Evolutionary conservation across 2,113 vertebrate species (phyloP), one percentile per base, ranked within the genome.

Genomic region (Notiomystis cincta): DNA sequence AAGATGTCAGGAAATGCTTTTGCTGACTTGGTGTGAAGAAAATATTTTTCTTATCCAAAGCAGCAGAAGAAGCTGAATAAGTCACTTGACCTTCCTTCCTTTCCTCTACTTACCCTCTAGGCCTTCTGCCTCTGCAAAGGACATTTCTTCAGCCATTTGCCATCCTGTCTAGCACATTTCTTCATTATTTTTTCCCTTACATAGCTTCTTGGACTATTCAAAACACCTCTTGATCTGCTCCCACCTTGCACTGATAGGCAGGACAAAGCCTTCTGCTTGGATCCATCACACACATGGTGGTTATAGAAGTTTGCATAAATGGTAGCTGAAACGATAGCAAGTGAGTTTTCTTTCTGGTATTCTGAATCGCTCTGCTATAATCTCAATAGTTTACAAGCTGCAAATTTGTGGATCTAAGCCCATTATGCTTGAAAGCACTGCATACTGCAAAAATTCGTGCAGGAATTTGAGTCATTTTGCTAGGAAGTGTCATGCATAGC

Each of bases 81-180:
- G 91, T 83, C 66, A 47, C 87, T 96, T 91, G 57, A 87, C 89
- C 83, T 95, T 96, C 95, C 93, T 96, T 95, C 96, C 86, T 95
- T 94, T 89, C 73, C 30, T 93, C 45, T 75, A 51, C 48, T 93
- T 38, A 58, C 50, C 78, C 81, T 65, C 27, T 62, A 80, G 53
- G 40, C 58, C 40, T 73, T 91, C 75, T 91, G 62, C 42, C 62
- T 66, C 48, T 81, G 44, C 54, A 82, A 79, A 90, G 57, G 22
- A 76, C 33, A 28, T 87, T 64, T 69, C 60, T 90, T 88, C 75
- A 64, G 51, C 48, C 40, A 16, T 67, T 83, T 88, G 31, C 70
- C 58, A 64, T 83, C 56, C 56, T 13, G 1, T 37, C 56, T 78
- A 44, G 40, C 5, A 13, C 58, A 70, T 42, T 45, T 71, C 54